Percentiles rank a stretch among this genome's conserved stretches.
These are phyloP conservation scores for Gastrophysa polygoni DNA, from an alignment of 2,888 invertebrate species.

Conservation along the genomic window DNA sequence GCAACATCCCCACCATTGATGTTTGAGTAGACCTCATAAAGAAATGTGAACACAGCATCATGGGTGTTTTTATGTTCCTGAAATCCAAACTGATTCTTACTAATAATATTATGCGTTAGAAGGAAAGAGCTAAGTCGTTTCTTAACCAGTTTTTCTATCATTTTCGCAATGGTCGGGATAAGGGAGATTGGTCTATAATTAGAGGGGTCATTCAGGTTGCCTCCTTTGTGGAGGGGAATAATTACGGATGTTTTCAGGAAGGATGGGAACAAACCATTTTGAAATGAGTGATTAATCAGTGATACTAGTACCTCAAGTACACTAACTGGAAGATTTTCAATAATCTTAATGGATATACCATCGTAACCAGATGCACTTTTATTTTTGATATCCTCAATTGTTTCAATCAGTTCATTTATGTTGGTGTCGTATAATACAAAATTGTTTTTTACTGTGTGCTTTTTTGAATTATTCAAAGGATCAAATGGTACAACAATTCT, in stretches of 20 bases:
- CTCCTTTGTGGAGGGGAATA: too few relatives aligned
- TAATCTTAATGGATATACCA: background rate
- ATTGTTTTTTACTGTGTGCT: background rate
- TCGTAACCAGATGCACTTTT: background rate
- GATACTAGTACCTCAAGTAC: background rate
- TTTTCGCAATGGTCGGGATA: background rate
- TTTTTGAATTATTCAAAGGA: background rate
- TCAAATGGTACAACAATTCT: slow-evolving; percentile 2
- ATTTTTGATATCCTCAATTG: background rate
- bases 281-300: background rate
- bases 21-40: background rate
- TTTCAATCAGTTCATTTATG: background rate
- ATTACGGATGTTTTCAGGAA: background rate
- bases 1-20: background rate
- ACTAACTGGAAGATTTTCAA: background rate
- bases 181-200: background rate
- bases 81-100: background rate
- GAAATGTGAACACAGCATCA: background rate
- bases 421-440: background rate
- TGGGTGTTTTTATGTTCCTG: background rate
- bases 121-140: background rate
- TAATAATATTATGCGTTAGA: too few relatives aligned
- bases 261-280: background rate
- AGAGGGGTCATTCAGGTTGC: background rate
- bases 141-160: background rate